A percentile compares a stretch with the other conserved stretches of the same genome.
Conservation (phyloP, 2,113 vertebrate species). For the Callochromis pleurospilus region DNA sequence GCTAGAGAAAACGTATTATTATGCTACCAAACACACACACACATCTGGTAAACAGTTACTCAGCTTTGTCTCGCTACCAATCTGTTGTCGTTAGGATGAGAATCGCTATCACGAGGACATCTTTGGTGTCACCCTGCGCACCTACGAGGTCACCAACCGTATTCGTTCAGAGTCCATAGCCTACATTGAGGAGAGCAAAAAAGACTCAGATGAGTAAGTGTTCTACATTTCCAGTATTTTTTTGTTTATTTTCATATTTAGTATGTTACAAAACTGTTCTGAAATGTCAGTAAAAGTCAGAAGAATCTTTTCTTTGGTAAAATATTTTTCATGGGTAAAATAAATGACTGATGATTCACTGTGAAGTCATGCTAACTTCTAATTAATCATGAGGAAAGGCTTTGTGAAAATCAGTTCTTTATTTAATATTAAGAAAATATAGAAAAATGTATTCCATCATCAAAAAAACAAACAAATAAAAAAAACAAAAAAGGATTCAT, state of each 20-base stretch:
- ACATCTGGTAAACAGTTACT: neutral
- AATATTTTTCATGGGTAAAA: neutral
- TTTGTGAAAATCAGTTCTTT: neutral
- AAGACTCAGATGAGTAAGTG: constrained; percentile 92
- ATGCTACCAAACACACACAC: neutral
- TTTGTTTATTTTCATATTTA: neutral
- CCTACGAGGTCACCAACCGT: constrained; percentile 96
- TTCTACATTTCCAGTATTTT: neutral
- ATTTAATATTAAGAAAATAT: neutral
- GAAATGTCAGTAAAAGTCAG: neutral
- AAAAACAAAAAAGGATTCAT: neutral
- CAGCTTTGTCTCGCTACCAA: neutral
- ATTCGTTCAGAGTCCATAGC: constrained; percentile 97
- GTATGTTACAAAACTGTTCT: neutral
- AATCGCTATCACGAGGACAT: constrained; percentile 97
- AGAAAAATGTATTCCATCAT: neutral
- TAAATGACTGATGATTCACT: neutral
- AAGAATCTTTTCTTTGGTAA: neutral
- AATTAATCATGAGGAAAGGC: neutral
- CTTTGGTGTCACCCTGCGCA: constrained; percentile 95
- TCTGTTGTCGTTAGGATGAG: constrained; percentile 79
- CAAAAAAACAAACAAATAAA: neutral
- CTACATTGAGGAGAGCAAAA: constrained; percentile 97
- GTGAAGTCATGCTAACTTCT: neutral
- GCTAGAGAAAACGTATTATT: neutral